A percentile compares a stretch with the other conserved stretches of the same genome.
phyloP scores from a whole-genome alignment of 1,140 invertebrate genomes.

The Sweltsa coloradensis region DNA sequence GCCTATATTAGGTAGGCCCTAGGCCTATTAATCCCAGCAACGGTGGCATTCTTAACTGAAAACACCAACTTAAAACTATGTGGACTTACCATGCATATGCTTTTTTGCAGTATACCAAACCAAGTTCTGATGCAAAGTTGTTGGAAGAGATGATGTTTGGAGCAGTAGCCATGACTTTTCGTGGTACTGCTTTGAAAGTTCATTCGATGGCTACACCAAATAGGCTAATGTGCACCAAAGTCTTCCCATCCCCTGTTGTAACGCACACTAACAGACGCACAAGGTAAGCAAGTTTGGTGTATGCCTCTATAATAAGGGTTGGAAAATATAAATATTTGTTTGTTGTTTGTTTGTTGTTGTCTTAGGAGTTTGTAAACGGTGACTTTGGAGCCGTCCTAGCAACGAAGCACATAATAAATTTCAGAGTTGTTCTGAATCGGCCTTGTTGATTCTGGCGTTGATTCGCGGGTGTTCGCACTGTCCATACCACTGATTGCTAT shows the following conservation, averaged over 20 bases:
- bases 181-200: conserved; percentile 66
- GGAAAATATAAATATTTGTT: conserved; percentile 34
- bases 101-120: conserved; percentile 39
- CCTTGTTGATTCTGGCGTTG: background rate
- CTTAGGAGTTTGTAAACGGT: too few relatives aligned
- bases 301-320: conserved; percentile 35
- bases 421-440: background rate
- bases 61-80: too few relatives aligned
- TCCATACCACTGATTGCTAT: too few relatives aligned
- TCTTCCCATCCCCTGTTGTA: conserved; percentile 38
- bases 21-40: conserved; percentile 1
- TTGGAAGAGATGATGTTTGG: conserved; percentile 86
- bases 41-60: too few relatives aligned
- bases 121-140: conserved; percentile 52
- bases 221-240: conserved; percentile 61
- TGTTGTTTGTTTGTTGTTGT: conserved; percentile 3
- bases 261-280: conserved; percentile 24
- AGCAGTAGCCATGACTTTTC: conserved; percentile 72
- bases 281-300: conserved; percentile 42
- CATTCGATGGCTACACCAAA: conserved; percentile 49
- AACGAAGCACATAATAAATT: too few relatives aligned
- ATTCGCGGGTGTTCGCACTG: too few relatives aligned
- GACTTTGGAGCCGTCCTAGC: too few relatives aligned
- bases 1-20: background rate
- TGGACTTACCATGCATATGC: background rate